Base-by-base conservation (phyloP, 2,888 invertebrate species). In the Diploptera punctata region DNA sequence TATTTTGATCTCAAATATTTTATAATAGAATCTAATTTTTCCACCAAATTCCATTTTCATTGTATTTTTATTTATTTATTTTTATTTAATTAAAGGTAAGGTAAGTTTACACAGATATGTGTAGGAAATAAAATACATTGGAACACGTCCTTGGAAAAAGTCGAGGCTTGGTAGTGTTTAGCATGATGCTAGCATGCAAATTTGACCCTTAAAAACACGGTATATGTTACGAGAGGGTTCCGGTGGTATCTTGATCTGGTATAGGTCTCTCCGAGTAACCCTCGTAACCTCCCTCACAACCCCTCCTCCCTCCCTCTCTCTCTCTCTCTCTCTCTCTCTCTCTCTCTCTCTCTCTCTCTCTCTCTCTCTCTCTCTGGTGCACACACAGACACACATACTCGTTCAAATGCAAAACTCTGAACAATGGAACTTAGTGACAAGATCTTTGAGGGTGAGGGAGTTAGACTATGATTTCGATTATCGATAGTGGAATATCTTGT, bases 401-500 rank as follows among this genome's bases (percentile, higher is more conserved):
- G 47, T 47, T 47, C 47, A 19, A n/a, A 47, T 47, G 47, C 47
- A 47, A 47, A 47, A 47, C 47, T 44, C 44, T 47, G 10, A n/a
- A 47, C 19, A 47, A 5, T 47, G 47, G 52, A 24, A 52, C 52
- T 13, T 3, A 10, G 52, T 24, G 52, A 52, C 52, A 52, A 52
- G 52, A 52, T 52, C 52, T 52, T n/a, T 47, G 52, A 52, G 52
- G 52, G 52, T 19, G 24, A 26, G 60, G 4, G 19, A 65, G 65
- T 16, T 16, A n/a, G 24, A 43, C 38, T 26, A 21, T 44, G 65
- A 65, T 65, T 65, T 65, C 65, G 65, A 65, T 65, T 65, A 65
- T 65, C 65, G 65, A 65, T 65, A 65, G 65, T 38, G 65, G 19
- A 44, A 44, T 33, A 52, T 52, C 52, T 52, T 52, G 52, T 52